Evolutionary conservation across 2,888 invertebrate genomes (phyloP).

Genomic region (Mimumesa dahlbomi): DNA sequence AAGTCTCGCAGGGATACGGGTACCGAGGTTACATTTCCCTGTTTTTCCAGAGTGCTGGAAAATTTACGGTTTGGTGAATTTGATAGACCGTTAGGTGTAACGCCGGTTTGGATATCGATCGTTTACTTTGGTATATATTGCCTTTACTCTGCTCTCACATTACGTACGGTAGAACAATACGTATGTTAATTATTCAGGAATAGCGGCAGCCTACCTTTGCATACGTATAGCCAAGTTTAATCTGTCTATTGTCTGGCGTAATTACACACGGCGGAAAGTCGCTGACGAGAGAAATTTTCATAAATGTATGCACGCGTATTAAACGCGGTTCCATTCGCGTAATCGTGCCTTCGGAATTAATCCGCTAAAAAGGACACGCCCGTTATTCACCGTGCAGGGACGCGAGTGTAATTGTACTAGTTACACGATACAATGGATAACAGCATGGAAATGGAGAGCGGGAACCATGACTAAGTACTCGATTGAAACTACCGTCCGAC

Average conservation of each 20-base stretch:
- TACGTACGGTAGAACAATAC: not conserved
- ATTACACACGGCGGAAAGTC: not conserved
- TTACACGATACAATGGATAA: conserved; percentile 47
- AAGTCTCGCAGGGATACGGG: too few species aligned
- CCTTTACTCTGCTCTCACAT: not conserved
- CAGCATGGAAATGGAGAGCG: conserved; percentile 14
- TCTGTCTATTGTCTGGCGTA: conserved; percentile 1
- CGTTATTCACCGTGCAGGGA: conserved; percentile 16
- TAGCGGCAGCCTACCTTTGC: not conserved
- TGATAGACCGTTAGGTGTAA: too few species aligned
- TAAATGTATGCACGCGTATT: conserved; percentile 3
- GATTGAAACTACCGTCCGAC: conserved; percentile 19
- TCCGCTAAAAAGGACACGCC: conserved; percentile 23
- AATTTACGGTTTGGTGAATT: too few species aligned
- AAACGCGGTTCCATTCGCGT: conserved; percentile 17
- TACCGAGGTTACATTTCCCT: too few species aligned
- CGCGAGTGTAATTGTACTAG: conserved; percentile 36
- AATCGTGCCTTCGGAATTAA: conserved; percentile 32
- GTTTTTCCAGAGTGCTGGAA: too few species aligned
- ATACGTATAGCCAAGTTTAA: not conserved
- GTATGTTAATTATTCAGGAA: not conserved
- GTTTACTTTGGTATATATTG: too few species aligned
- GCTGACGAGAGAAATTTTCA: not conserved
- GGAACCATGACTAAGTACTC: conserved; percentile 18
- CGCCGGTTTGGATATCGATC: too few species aligned